phyloP scores from a whole-genome alignment of 2,888 invertebrate genomes.

The Coenonympha glycerion region DNA sequence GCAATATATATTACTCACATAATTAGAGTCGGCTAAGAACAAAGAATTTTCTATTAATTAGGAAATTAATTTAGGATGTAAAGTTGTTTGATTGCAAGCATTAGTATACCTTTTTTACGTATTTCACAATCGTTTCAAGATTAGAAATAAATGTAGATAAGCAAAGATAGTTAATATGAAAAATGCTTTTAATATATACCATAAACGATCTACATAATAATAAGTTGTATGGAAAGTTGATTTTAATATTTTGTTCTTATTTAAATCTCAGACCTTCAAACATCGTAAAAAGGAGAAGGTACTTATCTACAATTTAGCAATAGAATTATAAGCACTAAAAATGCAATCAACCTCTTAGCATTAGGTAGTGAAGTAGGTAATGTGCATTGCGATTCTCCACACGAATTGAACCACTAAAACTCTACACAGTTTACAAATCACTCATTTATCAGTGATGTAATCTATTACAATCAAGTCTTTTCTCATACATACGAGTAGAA shows the following conservation, averaged over 20 bases:
- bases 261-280: no score
- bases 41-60: not conserved
- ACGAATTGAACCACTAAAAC: not conserved
- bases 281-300: no score
- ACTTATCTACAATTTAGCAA: no score
- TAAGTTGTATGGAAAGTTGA: no score
- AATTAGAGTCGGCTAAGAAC: not conserved
- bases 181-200: no score
- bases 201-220: no score
- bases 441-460: slow-evolving; percentile 4
- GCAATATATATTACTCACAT: not conserved
- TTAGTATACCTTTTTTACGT: no score
- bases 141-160: no score
- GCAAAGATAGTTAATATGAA: no score
- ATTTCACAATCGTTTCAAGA: no score
- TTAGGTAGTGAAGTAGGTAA: not conserved
- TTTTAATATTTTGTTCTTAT: no score
- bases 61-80: not conserved
- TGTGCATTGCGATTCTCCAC: not conserved
- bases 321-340: not conserved
- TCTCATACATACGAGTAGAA: slow-evolving; percentile 7
- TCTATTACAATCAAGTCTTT: slow-evolving; percentile 9
- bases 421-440: slow-evolving; percentile 1
- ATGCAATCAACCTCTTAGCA: not conserved
- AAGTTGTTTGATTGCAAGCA: no score